Base-by-base conservation (phyloP, 2,113 vertebrate species). In the Gobius niger region DNA sequence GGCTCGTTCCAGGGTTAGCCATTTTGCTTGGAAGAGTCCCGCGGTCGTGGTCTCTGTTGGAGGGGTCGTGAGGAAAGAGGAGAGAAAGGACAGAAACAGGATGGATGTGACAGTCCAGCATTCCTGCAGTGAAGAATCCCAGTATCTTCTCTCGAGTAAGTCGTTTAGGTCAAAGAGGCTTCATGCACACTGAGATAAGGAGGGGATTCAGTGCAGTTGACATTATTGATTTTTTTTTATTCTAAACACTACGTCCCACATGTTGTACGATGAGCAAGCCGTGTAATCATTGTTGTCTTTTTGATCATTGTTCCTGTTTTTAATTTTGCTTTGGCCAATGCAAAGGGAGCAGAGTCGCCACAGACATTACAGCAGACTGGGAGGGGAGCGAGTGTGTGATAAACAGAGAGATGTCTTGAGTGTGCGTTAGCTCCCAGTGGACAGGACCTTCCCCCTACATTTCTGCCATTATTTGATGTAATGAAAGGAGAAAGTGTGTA, bases 401-500 rank as follows among this genome's bases (percentile, higher is more conserved):
- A 67, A 75, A 66, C 62, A 87, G 76, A 87, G 77, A 81, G 80
- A 89, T 59, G 78, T 90, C 86, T 89, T 86, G 77, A 85, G 85
- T 84, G 78, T 72, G 76, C 74, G 71, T 77, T 82, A 89, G 85
- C 87, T 92, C 90, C 90, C 90, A 85, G 81, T 87, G 82, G 91
- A 87, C 82, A 87, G 86, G 85, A 90, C 88, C 91, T 94, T 34
- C 94, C 91, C 94, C 88, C 90, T 91, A 82, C 91, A 94, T 92
- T 92, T 85, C 81, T 91, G 83, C 92, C 91, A 95, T 96, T 97
- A 97, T 96, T 94, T 98, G 95, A 98, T 95, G 94, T 98, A 96
- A 98, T 98, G 95, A 97, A 97, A 99, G 95, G 94, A 94, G 95
- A 98, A 98, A 96, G 94, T 94, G 92, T 95, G 94, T 93, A 95